phyloP scores from a whole-genome alignment of 1,140 invertebrate species.

The Lepidurus packardi region DNA sequence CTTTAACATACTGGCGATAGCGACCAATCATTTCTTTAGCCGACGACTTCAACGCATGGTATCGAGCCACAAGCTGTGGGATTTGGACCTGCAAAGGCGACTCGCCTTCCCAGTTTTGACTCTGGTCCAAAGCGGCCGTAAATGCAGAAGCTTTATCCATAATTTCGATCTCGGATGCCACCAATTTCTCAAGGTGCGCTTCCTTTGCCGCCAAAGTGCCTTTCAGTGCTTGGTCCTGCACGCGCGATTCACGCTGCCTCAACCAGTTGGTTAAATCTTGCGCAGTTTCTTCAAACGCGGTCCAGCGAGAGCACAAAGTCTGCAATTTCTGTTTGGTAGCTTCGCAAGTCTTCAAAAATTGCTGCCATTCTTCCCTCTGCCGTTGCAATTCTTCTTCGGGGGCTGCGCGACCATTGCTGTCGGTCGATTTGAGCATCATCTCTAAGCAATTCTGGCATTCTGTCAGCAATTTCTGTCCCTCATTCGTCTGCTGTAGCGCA shows the following conservation, averaged over 20 bases:
- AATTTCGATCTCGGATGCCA: slow-evolving; percentile 67
- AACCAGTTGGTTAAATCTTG: slow-evolving; percentile 68
- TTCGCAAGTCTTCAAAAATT: slow-evolving; percentile 65
- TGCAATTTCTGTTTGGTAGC: slow-evolving; percentile 58
- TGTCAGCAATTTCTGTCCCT: slow-evolving; percentile 66
- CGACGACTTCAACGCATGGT: slow-evolving; percentile 74
- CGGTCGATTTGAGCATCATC: slow-evolving; percentile 69
- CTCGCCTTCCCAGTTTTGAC: slow-evolving; percentile 65
- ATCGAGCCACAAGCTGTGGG: slow-evolving; percentile 72
- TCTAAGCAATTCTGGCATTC: slow-evolving; percentile 64
- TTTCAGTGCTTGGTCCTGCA: slow-evolving; percentile 85
- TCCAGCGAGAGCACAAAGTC: slow-evolving; percentile 65
- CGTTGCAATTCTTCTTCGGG: slow-evolving; percentile 69
- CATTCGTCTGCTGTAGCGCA: slow-evolving; percentile 61
- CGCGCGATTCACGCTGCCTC: slow-evolving; percentile 69
- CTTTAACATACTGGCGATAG: slow-evolving; percentile 76
- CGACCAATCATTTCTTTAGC: slow-evolving; percentile 46
- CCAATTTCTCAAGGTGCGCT: slow-evolving; percentile 70
- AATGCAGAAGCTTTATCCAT: slow-evolving; percentile 63
- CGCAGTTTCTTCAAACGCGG: slow-evolving; percentile 69
- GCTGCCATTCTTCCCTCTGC: slow-evolving; percentile 63
- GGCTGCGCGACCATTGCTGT: slow-evolving; percentile 60
- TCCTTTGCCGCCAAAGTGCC: slow-evolving; percentile 75
- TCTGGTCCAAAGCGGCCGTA: slow-evolving; percentile 60
- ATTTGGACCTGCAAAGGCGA: slow-evolving; percentile 67